These are phyloP conservation scores for Parochlus steinenii DNA, from an alignment of 2,888 invertebrate genomes.

Conservation along the genomic window DNA sequence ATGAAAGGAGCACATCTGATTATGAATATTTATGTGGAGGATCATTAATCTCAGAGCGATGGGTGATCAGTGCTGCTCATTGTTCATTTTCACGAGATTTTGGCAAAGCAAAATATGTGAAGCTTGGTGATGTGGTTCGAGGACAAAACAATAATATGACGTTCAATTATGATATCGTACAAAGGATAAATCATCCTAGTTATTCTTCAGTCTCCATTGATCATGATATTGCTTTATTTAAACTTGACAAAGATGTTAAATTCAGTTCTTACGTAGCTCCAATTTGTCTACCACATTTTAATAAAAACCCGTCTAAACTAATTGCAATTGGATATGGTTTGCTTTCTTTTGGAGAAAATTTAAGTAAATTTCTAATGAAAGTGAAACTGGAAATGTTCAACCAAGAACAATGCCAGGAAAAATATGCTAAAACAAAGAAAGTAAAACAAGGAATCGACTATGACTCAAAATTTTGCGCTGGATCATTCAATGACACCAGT, in stretches of 20 bases:
- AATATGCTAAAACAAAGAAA: background rate
- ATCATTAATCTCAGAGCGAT: background rate
- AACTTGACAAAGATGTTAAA: no score
- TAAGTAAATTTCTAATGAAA: no score
- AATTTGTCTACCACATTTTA: constrained; percentile 26
- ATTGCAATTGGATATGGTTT: constrained; percentile 33
- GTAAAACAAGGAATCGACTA: constrained; percentile 11
- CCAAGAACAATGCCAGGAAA: no score
- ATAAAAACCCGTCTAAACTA: constrained; percentile 18
- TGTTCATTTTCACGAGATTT: background rate
- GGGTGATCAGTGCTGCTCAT: background rate
- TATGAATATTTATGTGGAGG: background rate
- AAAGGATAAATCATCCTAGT: no score
- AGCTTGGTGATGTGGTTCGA: no score
- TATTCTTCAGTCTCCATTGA: no score
- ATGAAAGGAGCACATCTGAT: background rate
- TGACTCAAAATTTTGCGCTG: constrained; percentile 13
- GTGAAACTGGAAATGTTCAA: no score
- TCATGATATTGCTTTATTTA: no score
- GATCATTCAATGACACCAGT: constrained; percentile 7
- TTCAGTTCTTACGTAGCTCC: no score
- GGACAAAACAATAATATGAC: no score
- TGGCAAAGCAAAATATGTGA: no score
- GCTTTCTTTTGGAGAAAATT: constrained; percentile 29
- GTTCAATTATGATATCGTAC: no score